phyloP scores from a whole-genome alignment of 2,888 invertebrate genomes.

The Caenorhabditis sp. region DNA sequence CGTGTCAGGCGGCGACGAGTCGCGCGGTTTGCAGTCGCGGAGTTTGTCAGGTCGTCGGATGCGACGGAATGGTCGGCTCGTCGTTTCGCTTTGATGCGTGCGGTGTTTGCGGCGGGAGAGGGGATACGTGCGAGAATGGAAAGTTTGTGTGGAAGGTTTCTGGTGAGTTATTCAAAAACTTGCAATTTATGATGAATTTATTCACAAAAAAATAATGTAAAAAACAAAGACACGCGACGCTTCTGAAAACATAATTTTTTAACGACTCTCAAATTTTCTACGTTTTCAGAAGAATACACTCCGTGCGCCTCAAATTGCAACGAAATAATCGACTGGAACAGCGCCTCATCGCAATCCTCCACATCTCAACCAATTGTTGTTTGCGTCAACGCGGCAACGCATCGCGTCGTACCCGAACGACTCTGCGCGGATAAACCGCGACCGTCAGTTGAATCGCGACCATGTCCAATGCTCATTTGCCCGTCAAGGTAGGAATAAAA shows the following conservation, averaged over 20 bases:
- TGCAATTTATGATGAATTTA: neutral
- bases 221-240: too few relatives aligned
- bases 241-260: too few relatives aligned
- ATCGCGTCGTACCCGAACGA: slow-evolving; percentile 65
- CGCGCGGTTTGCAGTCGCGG: slow-evolving; percentile 55
- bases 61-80: slow-evolving; percentile 75
- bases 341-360: neutral
- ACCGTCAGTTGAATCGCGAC: slow-evolving; percentile 53
- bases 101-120: slow-evolving; percentile 75
- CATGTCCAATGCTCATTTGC: slow-evolving; percentile 61
- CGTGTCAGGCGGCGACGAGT: slow-evolving; percentile 49
- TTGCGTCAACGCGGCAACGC: slow-evolving; percentile 58
- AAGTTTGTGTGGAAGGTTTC: slow-evolving; percentile 86
- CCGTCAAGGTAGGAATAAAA: slow-evolving; percentile 56
- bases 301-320: slow-evolving; percentile 47
- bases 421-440: slow-evolving; percentile 63
- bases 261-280: too few relatives aligned
- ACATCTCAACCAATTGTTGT: slow-evolving; percentile 54
- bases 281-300: slow-evolving; percentile 46
- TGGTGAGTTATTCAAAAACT: slow-evolving; percentile 15
- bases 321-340: slow-evolving; percentile 30
- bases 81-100: slow-evolving; percentile 74
- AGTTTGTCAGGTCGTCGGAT: slow-evolving; percentile 74
- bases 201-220: neutral
- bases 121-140: slow-evolving; percentile 81